Base-by-base conservation (phyloP, 53 echinoderm and acorn worm species). In the Glandiceps talaboti region DNA sequence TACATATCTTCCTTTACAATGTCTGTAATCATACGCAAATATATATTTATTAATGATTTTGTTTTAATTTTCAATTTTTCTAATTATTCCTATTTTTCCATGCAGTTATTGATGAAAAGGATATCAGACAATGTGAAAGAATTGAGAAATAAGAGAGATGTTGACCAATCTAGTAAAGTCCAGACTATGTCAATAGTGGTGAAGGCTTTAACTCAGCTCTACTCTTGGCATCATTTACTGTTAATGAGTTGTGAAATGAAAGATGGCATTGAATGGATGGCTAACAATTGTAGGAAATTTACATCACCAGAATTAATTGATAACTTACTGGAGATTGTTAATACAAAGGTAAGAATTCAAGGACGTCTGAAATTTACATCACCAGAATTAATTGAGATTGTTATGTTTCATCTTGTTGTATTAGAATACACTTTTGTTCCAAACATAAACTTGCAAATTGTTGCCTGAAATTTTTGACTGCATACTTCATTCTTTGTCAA, bases 141-240 rank as follows among this genome's bases (percentile, higher is more conserved):
- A 6, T 12, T 45, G 6, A 45, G 64, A 45, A 20, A 20, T 12
- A 45, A 20, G 64, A 45, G 64, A 45, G 64, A 45, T 12, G 20
- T 20, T 12, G 64, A 45, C 6, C 64, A 12, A 20, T 6, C 82
- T 14, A 78, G 45, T 75, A 82, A 77, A 77, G 28, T 12, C 45
- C 87, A 87, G 33, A 79, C 74, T 26, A 75, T 87, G 32, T 79
- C 80, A 45, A 33, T 73, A 1, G 29, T 84, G 0, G 64, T 83
- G 25, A 32, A 76, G 0, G 77, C 87, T 30, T 33, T 87, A 80
- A 76, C 72, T 26, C 77, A 64, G 30, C 80, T 83, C 80, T 30
- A 80, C 33, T 80, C 85, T 80, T 87, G 86, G 82, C 31, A 82
- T 79, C 83, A 83, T 14, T 25, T 76, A 81, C 77, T 64, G 33